Evolutionary conservation across 1,140 invertebrate species (phyloP).

Genomic region (Chironomus tepperi): DNA sequence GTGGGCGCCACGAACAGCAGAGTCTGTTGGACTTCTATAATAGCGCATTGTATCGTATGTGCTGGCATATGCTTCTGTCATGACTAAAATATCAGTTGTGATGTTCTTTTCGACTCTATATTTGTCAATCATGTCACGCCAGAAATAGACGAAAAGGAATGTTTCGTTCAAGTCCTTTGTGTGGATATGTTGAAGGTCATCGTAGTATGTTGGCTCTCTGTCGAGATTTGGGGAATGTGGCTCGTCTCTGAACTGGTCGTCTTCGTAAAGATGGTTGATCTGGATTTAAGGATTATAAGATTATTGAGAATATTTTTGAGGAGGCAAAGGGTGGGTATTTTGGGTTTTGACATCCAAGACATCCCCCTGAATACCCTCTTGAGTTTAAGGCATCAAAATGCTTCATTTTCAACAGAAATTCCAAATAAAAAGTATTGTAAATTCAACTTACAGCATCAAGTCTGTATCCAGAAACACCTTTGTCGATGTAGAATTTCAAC

Average conservation of each 20-base stretch:
- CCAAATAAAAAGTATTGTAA: too few species aligned
- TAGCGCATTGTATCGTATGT: slow-evolving; percentile 44
- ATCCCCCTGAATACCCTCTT: too few species aligned
- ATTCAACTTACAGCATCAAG: slow-evolving; percentile 39
- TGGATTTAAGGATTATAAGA: background rate
- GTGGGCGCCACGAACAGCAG: slow-evolving; percentile 45
- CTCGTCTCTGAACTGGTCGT: slow-evolving; percentile 44
- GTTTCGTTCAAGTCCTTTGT: slow-evolving; percentile 49
- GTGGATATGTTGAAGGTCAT: slow-evolving; percentile 47
- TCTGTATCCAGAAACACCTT: slow-evolving; percentile 52
- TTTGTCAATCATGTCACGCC: slow-evolving; percentile 49
- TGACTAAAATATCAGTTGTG: slow-evolving; percentile 39
- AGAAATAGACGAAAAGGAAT: slow-evolving; percentile 52
- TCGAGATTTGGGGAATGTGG: slow-evolving; percentile 35
- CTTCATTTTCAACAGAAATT: too few species aligned
- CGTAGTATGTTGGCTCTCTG: slow-evolving; percentile 42
- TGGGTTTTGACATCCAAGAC: too few species aligned
- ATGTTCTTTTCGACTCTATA: slow-evolving; percentile 34
- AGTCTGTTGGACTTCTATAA: slow-evolving; percentile 39
- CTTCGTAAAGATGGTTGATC: slow-evolving; percentile 45
- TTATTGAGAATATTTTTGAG: background rate
- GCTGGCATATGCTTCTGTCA: slow-evolving; percentile 49
- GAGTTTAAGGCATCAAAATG: too few species aligned
- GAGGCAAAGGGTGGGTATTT: too few species aligned
- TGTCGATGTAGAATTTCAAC: slow-evolving; percentile 48